Conservation (phyloP, 2,797 vertebrate species). For the Chelon labrosus region DNA sequence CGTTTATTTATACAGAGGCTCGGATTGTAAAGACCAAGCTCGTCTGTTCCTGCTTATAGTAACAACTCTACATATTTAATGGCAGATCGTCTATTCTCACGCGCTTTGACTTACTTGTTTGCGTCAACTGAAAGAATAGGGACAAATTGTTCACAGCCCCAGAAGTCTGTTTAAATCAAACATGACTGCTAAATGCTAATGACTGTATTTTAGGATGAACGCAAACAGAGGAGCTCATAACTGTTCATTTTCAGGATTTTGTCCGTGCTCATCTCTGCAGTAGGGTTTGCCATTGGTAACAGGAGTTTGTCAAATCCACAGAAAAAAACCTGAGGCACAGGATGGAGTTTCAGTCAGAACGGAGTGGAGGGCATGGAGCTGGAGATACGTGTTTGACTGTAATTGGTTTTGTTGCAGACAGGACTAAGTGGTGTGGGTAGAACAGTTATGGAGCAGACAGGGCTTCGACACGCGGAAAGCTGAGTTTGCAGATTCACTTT, state of each 20-base stretch:
- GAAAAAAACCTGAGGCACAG: constrained; percentile 58
- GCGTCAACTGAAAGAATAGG: constrained; percentile 45
- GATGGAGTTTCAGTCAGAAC: constrained; percentile 33
- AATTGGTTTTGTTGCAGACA: constrained; percentile 64
- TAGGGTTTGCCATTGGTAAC: constrained; percentile 37
- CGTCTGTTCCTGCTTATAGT: constrained; percentile 60
- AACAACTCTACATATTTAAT: constrained; percentile 71
- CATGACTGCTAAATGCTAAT: constrained; percentile 27
- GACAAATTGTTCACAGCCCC: constrained; percentile 36
- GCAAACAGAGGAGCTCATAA: constrained; percentile 3
- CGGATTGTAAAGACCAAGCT: constrained; percentile 50
- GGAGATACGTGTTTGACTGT: constrained; percentile 54
- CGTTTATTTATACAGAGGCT: constrained; percentile 65
- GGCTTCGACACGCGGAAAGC: constrained; percentile 14
- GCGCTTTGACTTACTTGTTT: constrained; percentile 21
- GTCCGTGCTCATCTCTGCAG: background rate
- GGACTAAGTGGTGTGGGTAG: constrained; percentile 47
- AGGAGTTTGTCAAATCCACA: constrained; percentile 34
- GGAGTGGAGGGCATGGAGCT: constrained; percentile 36
- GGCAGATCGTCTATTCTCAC: constrained; percentile 40
- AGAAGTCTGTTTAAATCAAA: constrained; percentile 42
- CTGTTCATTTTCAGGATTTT: constrained; percentile 1
- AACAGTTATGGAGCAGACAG: constrained; percentile 25
- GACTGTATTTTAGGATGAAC: constrained; percentile 38
- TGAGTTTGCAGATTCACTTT: background rate